A percentile compares a stretch with the other conserved stretches of the same genome.
phyloP scores from a whole-genome alignment of 2,113 vertebrate species.

The Silurus meridionalis region DNA sequence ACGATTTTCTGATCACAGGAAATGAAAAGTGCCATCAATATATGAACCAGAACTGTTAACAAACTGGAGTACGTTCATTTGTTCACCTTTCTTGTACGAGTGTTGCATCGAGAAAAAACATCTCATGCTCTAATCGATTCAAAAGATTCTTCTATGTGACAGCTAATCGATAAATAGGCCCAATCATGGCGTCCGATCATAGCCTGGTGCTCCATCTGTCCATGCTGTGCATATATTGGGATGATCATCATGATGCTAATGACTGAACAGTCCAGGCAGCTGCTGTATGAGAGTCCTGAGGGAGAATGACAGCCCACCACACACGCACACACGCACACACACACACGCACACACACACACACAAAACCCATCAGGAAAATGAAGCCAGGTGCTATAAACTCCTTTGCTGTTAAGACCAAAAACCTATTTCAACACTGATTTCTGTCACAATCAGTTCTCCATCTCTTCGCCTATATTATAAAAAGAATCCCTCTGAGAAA shows the following conservation, averaged over 20 bases:
- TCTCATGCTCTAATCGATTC: background rate
- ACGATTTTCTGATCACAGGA: background rate
- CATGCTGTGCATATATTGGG: slow-evolving; percentile 11
- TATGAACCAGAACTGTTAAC: background rate
- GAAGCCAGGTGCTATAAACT: slow-evolving; percentile 14
- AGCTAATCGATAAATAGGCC: too few species aligned
- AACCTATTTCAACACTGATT: background rate
- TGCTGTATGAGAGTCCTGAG: slow-evolving; percentile 42
- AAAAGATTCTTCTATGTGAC: too few species aligned
- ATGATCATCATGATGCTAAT: slow-evolving; percentile 52
- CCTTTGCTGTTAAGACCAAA: background rate
- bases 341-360: background rate
- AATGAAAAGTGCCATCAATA: background rate
- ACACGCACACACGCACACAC: slow-evolving; percentile 33
- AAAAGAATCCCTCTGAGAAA: background rate
- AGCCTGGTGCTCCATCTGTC: slow-evolving; percentile 33
- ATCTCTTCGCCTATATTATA: background rate
- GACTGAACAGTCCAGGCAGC: slow-evolving; percentile 43
- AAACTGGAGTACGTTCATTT: background rate
- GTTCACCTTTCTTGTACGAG: background rate
- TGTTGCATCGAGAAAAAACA: background rate
- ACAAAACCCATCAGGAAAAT: background rate
- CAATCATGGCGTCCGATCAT: slow-evolving; percentile 13
- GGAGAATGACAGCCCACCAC: slow-evolving; percentile 17
- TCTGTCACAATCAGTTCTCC: background rate